Base-by-base conservation (phyloP, 1,140 invertebrate genomes). In the Agrilus planipennis region DNA sequence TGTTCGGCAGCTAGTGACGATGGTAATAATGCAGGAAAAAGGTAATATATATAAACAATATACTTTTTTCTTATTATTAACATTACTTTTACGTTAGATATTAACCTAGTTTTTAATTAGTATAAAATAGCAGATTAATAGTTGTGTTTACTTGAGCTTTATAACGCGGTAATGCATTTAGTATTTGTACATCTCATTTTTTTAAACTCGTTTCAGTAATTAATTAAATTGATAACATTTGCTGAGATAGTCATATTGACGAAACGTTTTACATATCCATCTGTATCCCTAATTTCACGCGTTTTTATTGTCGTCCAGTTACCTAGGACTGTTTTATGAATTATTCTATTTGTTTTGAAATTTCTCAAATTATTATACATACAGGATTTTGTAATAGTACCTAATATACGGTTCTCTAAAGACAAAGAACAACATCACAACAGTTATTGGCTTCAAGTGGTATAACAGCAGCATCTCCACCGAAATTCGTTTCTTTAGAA, bases 401-500 rank as follows among this genome's bases (percentile, higher is more conserved):
- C 16, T 4, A 10, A 9, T 36, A 17, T 31, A 27, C 4, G 27
- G 42, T 32, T 23, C n/a, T 18, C 34, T 49, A 21, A 38, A 62
- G 60, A 34, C 58, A 62, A 39, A 45, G 56, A 21, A 61, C 58
- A 3, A 59, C 52, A 27, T 62, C 58, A 4, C 45, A 60, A 40
- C 58, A 62, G 46, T 66, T 69, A 47, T 62, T 65, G 60, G 44
- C 67, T 7, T 51, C 60, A 11, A 62, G 63, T 39, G 60, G 61
- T 37, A 37, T 66, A n/a, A 72, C 77, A 10, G 73, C 72, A 29
- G 79, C 79, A 3, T 85, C 82, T 15, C 88, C 87, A 3, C 89
- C 89, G 30, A 84, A 85, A 61, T 90, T 90, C 63, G 77, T 93
- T 4, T 83, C 84, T 10, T 64, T 93, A 18, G 86, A 92, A 50